Base-by-base conservation (phyloP, 2,797 vertebrate species). In the Protonibea diacanthus region DNA sequence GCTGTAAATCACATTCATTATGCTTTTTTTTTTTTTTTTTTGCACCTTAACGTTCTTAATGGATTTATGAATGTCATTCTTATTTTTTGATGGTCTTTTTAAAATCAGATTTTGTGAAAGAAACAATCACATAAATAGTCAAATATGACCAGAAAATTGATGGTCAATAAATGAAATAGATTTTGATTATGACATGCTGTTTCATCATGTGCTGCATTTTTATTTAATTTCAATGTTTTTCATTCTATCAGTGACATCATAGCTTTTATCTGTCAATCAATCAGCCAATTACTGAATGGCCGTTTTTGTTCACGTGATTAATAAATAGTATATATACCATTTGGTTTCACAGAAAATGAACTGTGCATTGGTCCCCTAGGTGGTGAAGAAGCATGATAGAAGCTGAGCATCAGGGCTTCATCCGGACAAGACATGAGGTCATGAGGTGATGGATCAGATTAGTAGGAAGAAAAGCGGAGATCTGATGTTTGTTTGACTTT, bases 401-500 rank as follows among this genome's bases (percentile, higher is more conserved):
- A 5, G 18, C 20, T 3, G 25, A 49, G 18, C 18, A 6, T 29
- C 21, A 48, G 18, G 33, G 33, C 33, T 38, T 38, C 33, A 38
- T 38, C 33, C 8, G 8, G 33, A 38, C 33, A 38, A 38, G 8
- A 38, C 33, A 9, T 38, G 33, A 38, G 33, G 8, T 33, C 57
- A 63, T 23, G 71, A 71, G 57, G 53, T 63, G 66, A 5, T 29
- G 61, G 63, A 45, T 82, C 62, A 72, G 49, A 86, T 77, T 62
- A 83, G 76, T 59, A 92, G 83, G 87, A 91, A 93, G 82, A 91
- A 92, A 93, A 88, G 89, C 74, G 84, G 88, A 92, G 83, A 93
- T 83, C 89, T 89, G 89, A 77, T 90, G 86, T 91, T 92, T 89
- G 88, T 92, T 93, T 94, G 89, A 94, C 94, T 93, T 94, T 94